Base-by-base conservation (phyloP, 2,888 invertebrate genomes). In the Liposcelis brunnea region DNA sequence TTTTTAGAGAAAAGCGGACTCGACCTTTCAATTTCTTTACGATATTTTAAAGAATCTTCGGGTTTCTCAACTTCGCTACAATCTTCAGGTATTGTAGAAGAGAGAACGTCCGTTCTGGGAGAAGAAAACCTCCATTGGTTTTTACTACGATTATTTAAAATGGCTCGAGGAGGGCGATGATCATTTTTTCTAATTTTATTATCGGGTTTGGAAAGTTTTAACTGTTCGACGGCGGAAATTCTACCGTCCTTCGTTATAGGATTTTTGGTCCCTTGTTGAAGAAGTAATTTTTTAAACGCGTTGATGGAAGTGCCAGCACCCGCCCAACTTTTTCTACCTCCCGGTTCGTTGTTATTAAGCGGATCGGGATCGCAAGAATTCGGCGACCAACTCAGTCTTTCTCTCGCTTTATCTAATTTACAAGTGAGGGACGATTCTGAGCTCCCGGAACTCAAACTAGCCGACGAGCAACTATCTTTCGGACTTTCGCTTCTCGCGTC, bases 61-160 rank as follows among this genome's bases (percentile, higher is more conserved):
- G 40, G 40, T 19, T 21, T 19, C 56, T 85, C 85, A 56, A 78
- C 79, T 57, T 83, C 83, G 56, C 80, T 77, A 55, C 73, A 70
- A 53, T 80, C 87, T 68, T 89, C 87, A 34, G 78, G 78, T 60
- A 89, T 89, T 47, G 86, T 84, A 38, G 82, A 80, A 35, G 86
- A 84, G 57, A 89, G 72, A 44, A 87, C 83, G 56, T 87, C 84
- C 16, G 81, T 83, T 54, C 85, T 68, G 2, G 79, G 80, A 52
- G 75, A 78, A 32, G 77, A 71, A 55, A 80, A 79, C 51, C 79
- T 66, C 80, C 80, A 80, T 49, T 40, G 40, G 19, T 19, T 40
- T 21, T 40, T 40, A 12, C 16, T 40, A 6, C 26, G 26, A 26
- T 26, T 26, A 26, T 26, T 26, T 4, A 26, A 8, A 16, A 14